Conservation (phyloP, 2,888 invertebrate genomes). For the Rotaria socialis region DNA sequence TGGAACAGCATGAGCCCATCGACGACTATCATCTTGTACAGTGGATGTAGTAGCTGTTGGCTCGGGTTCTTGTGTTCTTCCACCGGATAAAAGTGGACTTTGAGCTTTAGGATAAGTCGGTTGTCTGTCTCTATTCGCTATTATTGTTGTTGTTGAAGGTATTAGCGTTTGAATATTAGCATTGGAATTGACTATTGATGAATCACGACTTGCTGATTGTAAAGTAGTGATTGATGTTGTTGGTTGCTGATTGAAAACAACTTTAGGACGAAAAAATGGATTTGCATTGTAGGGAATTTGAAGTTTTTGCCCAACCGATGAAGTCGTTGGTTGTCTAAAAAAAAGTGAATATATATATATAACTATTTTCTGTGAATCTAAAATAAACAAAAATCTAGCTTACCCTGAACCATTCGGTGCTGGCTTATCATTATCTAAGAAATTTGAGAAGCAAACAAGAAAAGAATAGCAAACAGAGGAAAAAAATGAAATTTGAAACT, state of each 20-base stretch:
- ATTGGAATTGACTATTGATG: neutral
- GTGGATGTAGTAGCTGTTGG: neutral
- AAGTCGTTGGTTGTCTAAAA: neutral
- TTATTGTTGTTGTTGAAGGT: neutral
- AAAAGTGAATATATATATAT: too few relatives aligned
- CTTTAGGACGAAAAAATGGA: constrained; percentile 24
- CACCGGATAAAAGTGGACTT: neutral
- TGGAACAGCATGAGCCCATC: neutral
- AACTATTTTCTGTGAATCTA: too few relatives aligned
- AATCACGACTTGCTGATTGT: neutral
- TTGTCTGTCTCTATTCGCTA: neutral
- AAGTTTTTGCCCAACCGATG: neutral
- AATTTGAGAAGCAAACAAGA: neutral
- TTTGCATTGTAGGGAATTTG: constrained; percentile 6
- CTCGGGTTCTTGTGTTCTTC: neutral
- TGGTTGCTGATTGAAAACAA: neutral
- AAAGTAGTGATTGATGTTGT: neutral
- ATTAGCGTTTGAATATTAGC: neutral
- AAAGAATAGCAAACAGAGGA: neutral
- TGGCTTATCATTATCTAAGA: neutral
- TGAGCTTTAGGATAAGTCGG: neutral
- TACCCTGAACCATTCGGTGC: neutral
- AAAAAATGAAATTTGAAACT: neutral
- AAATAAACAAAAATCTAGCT: too few relatives aligned
- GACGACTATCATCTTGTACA: neutral